phyloP scores from a whole-genome alignment of 2,888 invertebrate genomes.

The Argyresthia goedartella region DNA sequence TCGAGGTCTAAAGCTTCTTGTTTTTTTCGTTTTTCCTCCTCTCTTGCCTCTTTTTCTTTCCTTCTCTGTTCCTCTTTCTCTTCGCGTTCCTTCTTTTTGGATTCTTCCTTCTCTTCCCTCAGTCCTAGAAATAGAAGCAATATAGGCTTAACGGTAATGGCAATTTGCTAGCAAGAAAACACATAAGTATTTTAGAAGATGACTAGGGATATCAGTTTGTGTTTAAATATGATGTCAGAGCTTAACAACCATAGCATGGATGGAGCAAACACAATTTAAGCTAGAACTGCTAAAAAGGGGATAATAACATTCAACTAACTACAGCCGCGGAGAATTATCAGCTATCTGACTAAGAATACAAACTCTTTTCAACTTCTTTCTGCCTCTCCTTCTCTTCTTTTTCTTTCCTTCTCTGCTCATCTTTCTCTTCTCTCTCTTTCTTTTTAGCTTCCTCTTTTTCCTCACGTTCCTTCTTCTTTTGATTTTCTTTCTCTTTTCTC shows the following conservation, averaged over 20 bases:
- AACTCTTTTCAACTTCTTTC: slow-evolving; percentile 68
- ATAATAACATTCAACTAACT: too few species aligned
- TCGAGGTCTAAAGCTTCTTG: slow-evolving; percentile 73
- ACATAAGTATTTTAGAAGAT: too few species aligned
- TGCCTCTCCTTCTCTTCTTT: slow-evolving; percentile 66
- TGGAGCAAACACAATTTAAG: too few species aligned
- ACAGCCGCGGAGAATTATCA: too few species aligned
- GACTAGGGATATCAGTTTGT: too few species aligned
- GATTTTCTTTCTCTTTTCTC: slow-evolving; percentile 54
- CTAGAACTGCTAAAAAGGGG: too few species aligned
- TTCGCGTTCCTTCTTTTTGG: slow-evolving; percentile 49
- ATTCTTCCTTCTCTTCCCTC: slow-evolving; percentile 54
- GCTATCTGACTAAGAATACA: too few species aligned
- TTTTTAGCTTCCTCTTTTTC: slow-evolving; percentile 56
- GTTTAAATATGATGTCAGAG: too few species aligned
- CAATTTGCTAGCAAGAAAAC: background rate
- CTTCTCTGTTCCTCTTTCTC: slow-evolving; percentile 61
- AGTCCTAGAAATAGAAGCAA: slow-evolving; percentile 26
- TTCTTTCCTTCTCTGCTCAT: slow-evolving; percentile 61
- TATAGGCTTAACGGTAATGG: background rate
- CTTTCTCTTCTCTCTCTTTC: slow-evolving; percentile 63
- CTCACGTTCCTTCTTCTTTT: slow-evolving; percentile 45
- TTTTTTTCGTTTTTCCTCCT: slow-evolving; percentile 73
- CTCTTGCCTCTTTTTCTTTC: slow-evolving; percentile 66
- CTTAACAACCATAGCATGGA: too few species aligned